Evolutionary conservation across 2,888 invertebrate species (phyloP), one percentile per base, ranked within the genome.

Genomic region (Capitulum mitella): DNA sequence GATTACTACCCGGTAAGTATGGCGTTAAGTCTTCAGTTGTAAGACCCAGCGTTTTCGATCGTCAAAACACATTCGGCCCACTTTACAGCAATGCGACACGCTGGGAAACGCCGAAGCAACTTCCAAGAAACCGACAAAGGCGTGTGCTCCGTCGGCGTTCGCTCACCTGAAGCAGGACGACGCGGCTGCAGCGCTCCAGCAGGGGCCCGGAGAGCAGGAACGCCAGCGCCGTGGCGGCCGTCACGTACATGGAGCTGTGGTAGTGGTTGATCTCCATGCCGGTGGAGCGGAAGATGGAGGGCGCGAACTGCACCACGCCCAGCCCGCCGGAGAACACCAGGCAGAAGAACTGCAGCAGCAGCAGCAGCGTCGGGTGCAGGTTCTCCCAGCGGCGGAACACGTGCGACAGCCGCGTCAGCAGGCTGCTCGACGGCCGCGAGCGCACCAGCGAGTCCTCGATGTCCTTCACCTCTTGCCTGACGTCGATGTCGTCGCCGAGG

Each of bases 311-410:
- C 29, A 12, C 32, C 29, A 76, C 46, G 16, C 29, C 76, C 29
- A 76, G 1, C 3, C 46, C 76, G n/a, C 76, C 76, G 8, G n/a
- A n/a, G 46, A 46, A 48, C 76, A 76, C 76, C 46, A 76, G 6
- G 22, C 76, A 76, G 43, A 48, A 46, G 76, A 76, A 76, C 76
- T 76, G 76, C 48, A 76, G 3, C 46, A 76, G 29, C n/a, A 76
- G 46, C 43, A 76, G 40, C 37, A 70, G 70, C 70, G 40, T 26
- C 40, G 70, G 70, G 37, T 40, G 37, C 70, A 40, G 40, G 70
- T 70, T 70, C 70, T 70, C 37, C 70, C 70, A 40, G 70, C 40
- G 70, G 70, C 70, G 19, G 40, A 70, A 40, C 10, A 70, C 37
- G 6, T 34, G 70, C 26, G 16, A 5, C 8, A 70, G 37, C 19